Evolutionary conservation across 2,113 vertebrate genomes (phyloP).

Genomic region (Melanostigma gelatinosum): DNA sequence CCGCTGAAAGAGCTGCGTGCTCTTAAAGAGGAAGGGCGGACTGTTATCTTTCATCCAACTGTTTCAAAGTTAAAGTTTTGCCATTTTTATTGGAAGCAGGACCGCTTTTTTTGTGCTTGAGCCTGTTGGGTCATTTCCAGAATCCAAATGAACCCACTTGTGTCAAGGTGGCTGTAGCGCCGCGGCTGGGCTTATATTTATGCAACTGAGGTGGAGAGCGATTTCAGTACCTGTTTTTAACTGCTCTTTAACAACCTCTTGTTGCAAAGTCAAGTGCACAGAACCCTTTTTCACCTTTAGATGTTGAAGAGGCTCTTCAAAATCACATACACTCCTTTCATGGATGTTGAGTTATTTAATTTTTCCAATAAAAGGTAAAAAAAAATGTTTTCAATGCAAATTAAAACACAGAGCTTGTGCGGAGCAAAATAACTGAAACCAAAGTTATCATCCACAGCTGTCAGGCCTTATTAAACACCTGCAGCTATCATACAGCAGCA

Average conservation of each 20-base stretch:
- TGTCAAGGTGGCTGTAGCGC: background rate
- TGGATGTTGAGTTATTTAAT: background rate
- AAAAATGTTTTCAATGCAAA: background rate
- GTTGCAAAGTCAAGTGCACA: conserved; percentile 44
- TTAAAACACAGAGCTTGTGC: background rate
- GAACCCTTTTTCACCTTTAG: background rate
- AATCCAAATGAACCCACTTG: background rate
- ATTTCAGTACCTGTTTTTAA: conserved; percentile 26
- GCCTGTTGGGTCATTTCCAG: background rate
- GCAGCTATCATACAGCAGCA: background rate
- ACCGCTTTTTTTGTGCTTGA: background rate
- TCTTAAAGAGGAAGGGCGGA: too few relatives aligned
- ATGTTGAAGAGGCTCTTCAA: conserved; percentile 6
- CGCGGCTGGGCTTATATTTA: conserved; percentile 3
- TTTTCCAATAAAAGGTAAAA: background rate
- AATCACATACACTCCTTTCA: background rate
- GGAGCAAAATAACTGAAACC: background rate
- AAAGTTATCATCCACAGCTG: background rate
- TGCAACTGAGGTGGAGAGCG: conserved; percentile 6
- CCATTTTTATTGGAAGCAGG: background rate
- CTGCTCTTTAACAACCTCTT: conserved; percentile 15
- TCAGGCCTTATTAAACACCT: background rate
- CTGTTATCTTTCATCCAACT: background rate
- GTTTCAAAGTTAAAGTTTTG: background rate
- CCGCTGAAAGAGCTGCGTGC: too few relatives aligned